Conservation (phyloP, 1,140 invertebrate genomes). For the Macrotrachela quadricornifera region DNA sequence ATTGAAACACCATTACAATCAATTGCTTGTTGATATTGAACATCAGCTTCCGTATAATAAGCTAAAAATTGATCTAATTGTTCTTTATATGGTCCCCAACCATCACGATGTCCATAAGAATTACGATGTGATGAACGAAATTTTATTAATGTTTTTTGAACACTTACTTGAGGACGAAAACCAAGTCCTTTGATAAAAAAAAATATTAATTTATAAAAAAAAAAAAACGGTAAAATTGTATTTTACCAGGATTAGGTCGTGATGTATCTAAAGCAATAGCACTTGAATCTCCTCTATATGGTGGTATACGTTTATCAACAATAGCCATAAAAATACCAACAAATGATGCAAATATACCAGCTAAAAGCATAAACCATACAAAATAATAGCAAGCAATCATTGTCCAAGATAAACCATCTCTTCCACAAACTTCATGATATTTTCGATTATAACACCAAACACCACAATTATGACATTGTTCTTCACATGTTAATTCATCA, state of each 20-base stretch:
- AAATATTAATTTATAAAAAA: no score
- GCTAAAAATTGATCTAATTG: constrained; percentile 2
- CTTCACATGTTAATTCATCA: no score
- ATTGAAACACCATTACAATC: constrained; percentile 6
- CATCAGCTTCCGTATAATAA: constrained; percentile 6
- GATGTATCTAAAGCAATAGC: neutral
- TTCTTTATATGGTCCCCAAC: neutral
- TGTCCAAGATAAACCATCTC: constrained; percentile 9
- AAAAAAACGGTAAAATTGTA: no score
- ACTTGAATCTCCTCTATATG: constrained; percentile 4
- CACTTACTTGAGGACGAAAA: constrained; percentile 7
- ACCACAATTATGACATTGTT: no score
- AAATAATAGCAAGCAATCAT: constrained; percentile 8
- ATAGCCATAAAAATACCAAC: constrained; percentile 10
- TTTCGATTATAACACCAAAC: constrained; percentile 4
- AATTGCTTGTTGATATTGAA: constrained; percentile 8
- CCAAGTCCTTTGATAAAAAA: no score
- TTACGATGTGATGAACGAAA: neutral
- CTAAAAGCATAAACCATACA: constrained; percentile 8
- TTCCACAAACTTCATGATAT: constrained; percentile 3
- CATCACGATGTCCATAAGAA: neutral
- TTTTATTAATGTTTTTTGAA: constrained; percentile 3
- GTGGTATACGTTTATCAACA: constrained; percentile 10
- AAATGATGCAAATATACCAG: neutral
- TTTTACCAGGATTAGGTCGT: neutral